Base-by-base conservation (phyloP, 1,140 invertebrate species). In the Steinernema feltiae region DNA sequence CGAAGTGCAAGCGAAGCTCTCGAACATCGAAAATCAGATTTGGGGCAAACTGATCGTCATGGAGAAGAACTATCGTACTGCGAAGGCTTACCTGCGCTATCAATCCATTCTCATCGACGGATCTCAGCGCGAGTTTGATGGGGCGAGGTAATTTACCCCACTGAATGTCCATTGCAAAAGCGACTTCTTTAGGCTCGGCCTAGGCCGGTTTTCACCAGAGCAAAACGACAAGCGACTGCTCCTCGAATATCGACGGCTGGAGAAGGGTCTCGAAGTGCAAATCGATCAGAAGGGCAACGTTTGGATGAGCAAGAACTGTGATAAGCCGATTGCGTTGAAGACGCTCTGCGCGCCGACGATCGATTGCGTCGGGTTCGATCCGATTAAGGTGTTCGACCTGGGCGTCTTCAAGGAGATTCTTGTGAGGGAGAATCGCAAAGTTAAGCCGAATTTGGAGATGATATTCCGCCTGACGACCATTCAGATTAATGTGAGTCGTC, bases 41-140 rank as follows among this genome's bases (percentile, higher is more conserved):
- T 73, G 72, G 72, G 72, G 72, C 7, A 73, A 73, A 30, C 48
- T 73, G 15, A 73, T 73, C 72, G 72, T 73, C 70, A 73, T 73
- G 72, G 72, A 73, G 27, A 12, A n/a, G 48, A 73, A 73, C 48
- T 72, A 53, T 21, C 72, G 72, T n/a, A 73, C 48, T 3, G 32
- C 48, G 15, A 73, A 73, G 72, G 72, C 72, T 29, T 73, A 73
- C 29, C 48, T 73, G 7, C 32, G 72, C 7, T 53, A 73, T 27
- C 48, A 32, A 21, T 31, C 30, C 70, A 72, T 73, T 27, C 32
- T 53, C 15, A 27, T 71, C 46, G 70, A 71, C 46, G 70, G 70
- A 7, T 35, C 70, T n/a, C 32, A 71, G 21, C 7, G 21, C 15
- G 70, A 71, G 12, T 71, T 71, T 27, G 70, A 71, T 27, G 70